These are phyloP conservation scores for Neoniphon sammara DNA, from an alignment of 2,797 vertebrate genomes.

Conservation along the genomic window DNA sequence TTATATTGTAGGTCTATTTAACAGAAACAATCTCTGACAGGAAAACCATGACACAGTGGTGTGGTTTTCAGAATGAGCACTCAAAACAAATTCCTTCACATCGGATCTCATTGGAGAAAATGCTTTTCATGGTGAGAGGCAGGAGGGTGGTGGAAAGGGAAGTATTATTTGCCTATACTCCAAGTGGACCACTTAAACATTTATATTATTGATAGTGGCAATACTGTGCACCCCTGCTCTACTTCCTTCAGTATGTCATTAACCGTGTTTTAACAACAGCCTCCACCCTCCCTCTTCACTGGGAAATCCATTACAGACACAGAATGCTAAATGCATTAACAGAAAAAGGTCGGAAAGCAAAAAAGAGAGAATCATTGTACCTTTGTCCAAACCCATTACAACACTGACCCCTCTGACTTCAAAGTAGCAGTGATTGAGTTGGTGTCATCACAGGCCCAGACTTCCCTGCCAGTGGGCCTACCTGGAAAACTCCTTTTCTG, in stretches of 20 bases:
- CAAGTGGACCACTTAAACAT: conserved; percentile 81
- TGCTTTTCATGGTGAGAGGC: conserved; percentile 68
- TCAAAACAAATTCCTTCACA: conserved; percentile 75
- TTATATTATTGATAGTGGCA: conserved; percentile 82
- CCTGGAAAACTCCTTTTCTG: conserved; percentile 83
- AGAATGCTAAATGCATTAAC: conserved; percentile 83
- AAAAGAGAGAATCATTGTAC: conserved; percentile 76
- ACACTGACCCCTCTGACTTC: conserved; percentile 81
- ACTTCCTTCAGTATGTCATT: conserved; percentile 77
- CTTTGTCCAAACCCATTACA: conserved; percentile 82
- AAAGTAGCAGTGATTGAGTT: conserved; percentile 83
- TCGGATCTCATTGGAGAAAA: conserved; percentile 73
- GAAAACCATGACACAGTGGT: conserved; percentile 73
- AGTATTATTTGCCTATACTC: conserved; percentile 80
- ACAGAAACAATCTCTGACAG: conserved; percentile 75
- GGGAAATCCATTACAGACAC: conserved; percentile 80
- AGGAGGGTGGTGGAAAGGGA: conserved; percentile 74
- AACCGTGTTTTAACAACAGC: conserved; percentile 78
- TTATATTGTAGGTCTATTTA: conserved; percentile 72
- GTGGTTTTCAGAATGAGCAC: conserved; percentile 69
- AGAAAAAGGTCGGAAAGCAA: conserved; percentile 70
- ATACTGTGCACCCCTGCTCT: conserved; percentile 77
- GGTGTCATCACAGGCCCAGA: conserved; percentile 79
- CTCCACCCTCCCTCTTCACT: conserved; percentile 71
- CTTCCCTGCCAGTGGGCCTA: conserved; percentile 81